Evolutionary conservation across 2,113 vertebrate genomes (phyloP), one percentile per base, ranked within the genome.

Genomic region (Nycticebus coucang): DNA sequence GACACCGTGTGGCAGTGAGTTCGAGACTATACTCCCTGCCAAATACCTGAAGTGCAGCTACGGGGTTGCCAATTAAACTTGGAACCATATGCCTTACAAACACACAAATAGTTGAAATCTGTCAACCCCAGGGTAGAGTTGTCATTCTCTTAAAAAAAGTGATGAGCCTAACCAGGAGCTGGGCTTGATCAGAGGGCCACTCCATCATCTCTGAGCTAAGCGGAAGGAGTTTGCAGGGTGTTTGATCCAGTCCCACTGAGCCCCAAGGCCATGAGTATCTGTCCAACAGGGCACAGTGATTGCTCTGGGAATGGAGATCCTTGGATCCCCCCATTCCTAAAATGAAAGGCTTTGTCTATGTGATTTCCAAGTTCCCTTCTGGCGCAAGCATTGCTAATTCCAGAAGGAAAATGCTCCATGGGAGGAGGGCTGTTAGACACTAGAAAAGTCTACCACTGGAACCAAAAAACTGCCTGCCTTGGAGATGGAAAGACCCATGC

Each of bases 401-500:
- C 79, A 95, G 82, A 89, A 95, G 95, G 89, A 97, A 89, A 94
- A 57, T 62, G 45, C 64, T 94, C 77, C 26, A 1, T 18, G 77
- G 87, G 72, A 93, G 60, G 62, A 92, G 77, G 50, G 93, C 81
- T 86, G 37, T 81, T 94, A 92, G 91, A 87, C 62, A 53, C 81
- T 35, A 72, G 93, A 84, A 89, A 72, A 94, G 57, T 55, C 92
- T 92, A 55, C 94, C 68, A 60, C 5, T 37, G n/a, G 95, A 91
- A 85, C 0, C 0, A 75, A 57, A 88, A 90, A 95, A 96, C 85
- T 88, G 95, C 77, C 93, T 95, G 92, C 82, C 59, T 91, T 28
- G 1, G 78, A 92, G 93, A 92, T 75, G 55, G 1, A 90, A 89
- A 78, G 64, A 82, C 72, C 68, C 97, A 88, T 93, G 96, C 97